phyloP scores from a whole-genome alignment of 1,140 invertebrate species.

The Macrobrachium nipponense region DNA sequence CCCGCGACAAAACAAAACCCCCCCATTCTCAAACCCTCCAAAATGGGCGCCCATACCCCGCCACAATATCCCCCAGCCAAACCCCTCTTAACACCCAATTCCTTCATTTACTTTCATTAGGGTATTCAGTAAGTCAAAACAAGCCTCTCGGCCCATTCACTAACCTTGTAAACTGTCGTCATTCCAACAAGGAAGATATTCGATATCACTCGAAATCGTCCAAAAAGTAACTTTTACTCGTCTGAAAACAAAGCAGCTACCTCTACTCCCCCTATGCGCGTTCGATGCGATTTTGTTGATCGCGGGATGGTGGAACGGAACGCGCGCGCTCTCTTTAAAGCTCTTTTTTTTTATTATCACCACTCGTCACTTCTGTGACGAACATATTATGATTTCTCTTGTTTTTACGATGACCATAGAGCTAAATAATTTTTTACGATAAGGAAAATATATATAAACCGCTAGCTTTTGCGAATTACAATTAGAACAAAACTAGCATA shows the following conservation, averaged over 20 bases:
- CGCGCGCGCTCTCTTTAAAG: conserved; percentile 42
- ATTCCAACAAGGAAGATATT: conserved; percentile 22
- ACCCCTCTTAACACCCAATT: conserved; percentile 49
- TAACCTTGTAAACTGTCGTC: conserved; percentile 45
- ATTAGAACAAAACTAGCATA: too few relatives aligned
- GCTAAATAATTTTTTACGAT: too few relatives aligned
- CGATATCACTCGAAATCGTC: conserved; percentile 43
- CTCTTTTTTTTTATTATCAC: background rate
- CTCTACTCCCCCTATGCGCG: conserved; percentile 57
- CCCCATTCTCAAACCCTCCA: conserved; percentile 54
- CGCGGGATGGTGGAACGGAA: conserved; percentile 42
- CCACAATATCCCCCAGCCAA: conserved; percentile 41
- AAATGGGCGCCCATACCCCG: conserved; percentile 56
- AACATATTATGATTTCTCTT: background rate
- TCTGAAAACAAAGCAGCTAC: conserved; percentile 58
- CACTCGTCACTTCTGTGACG: background rate
- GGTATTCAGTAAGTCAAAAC: conserved; percentile 36
- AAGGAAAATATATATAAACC: too few relatives aligned
- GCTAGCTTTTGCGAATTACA: too few relatives aligned
- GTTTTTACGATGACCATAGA: background rate
- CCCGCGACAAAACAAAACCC: conserved; percentile 62
- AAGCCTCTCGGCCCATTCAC: conserved; percentile 18
- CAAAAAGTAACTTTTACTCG: conserved; percentile 44
- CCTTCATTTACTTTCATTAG: conserved; percentile 23
- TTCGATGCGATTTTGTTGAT: conserved; percentile 56